Percentiles rank a stretch among this genome's conserved stretches.
Conservation (phyloP, 2,888 invertebrate genomes). For the Cyclophora albipunctata region DNA sequence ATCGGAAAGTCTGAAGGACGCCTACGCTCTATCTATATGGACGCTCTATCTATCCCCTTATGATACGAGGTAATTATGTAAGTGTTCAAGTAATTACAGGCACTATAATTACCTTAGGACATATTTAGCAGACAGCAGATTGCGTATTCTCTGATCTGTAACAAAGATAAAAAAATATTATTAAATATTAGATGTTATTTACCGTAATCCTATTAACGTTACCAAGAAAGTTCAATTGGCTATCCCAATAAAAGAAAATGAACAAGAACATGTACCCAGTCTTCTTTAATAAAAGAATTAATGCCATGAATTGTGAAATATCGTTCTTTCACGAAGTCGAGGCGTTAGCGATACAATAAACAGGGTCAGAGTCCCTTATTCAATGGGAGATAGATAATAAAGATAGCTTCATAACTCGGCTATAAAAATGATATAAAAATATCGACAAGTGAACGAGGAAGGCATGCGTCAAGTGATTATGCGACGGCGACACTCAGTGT, state of each 20-base stretch:
- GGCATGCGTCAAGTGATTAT: conserved; percentile 47
- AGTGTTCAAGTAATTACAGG: no score
- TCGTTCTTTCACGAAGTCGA: not conserved
- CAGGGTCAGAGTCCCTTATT: conserved; percentile 12
- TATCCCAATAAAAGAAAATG: no score
- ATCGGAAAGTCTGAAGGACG: no score
- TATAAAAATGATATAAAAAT: conserved; percentile 51
- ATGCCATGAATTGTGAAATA: not conserved
- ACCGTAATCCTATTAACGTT: no score
- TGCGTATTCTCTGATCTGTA: conserved; percentile 38
- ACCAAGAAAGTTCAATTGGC: no score
- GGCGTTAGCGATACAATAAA: not conserved
- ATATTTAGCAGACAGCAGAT: conserved; percentile 36
- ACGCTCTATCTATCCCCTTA: no score
- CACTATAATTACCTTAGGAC: conserved; percentile 42
- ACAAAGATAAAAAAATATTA: conserved; percentile 20
- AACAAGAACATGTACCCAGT: no score
- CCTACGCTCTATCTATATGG: no score
- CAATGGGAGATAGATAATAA: conserved; percentile 17
- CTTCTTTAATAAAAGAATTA: not conserved
- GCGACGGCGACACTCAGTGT: conserved; percentile 27
- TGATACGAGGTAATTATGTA: no score
- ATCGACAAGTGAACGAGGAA: conserved; percentile 43
- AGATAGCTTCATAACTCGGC: conserved; percentile 20
- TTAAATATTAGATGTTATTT: conserved; percentile 8